Percentiles rank a stretch among this genome's conserved stretches.
These are phyloP conservation scores for Denticeps clupeoides DNA, from an alignment of 2,797 vertebrate species.

Conservation along the genomic window DNA sequence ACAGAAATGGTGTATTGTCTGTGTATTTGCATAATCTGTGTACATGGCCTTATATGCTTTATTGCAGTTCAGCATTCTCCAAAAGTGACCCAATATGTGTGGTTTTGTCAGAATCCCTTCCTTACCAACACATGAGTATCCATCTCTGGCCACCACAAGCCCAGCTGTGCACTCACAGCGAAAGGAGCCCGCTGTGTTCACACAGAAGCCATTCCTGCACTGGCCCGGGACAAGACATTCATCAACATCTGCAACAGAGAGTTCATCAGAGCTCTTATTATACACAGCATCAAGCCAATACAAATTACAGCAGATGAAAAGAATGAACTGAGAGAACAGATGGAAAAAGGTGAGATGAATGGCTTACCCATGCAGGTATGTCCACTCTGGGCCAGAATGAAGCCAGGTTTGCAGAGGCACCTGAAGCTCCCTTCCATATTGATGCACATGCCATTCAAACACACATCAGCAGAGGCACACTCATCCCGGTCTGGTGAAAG, in stretches of 20 bases:
- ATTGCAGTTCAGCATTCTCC: too few species aligned
- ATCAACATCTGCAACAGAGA: constrained; percentile 49
- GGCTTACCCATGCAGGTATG: constrained; percentile 57
- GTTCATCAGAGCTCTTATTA: too few species aligned
- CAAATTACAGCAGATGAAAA: not conserved
- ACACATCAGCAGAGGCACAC: constrained; percentile 59
- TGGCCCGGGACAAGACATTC: constrained; percentile 62
- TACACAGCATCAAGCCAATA: too few species aligned
- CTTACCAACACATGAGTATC: constrained; percentile 65
- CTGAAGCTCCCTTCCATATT: constrained; percentile 71
- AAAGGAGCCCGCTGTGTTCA: constrained; percentile 65
- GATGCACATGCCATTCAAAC: constrained; percentile 68
- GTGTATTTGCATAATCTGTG: not conserved
- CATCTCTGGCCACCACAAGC: constrained; percentile 58
- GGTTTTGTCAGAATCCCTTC: not conserved
- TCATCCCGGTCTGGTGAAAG: constrained; percentile 53
- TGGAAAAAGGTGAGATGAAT: too few species aligned
- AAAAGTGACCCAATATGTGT: too few species aligned
- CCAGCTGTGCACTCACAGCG: constrained; percentile 59
- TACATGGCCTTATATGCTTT: not conserved
- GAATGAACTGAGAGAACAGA: not conserved
- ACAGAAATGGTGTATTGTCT: too few species aligned
- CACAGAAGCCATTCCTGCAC: constrained; percentile 64
- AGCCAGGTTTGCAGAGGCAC: constrained; percentile 66
- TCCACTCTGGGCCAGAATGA: constrained; percentile 52